Evolutionary conservation across 2,797 vertebrate genomes (phyloP), one percentile per base, ranked within the genome.

Genomic region (Xyrichtys novacula): DNA sequence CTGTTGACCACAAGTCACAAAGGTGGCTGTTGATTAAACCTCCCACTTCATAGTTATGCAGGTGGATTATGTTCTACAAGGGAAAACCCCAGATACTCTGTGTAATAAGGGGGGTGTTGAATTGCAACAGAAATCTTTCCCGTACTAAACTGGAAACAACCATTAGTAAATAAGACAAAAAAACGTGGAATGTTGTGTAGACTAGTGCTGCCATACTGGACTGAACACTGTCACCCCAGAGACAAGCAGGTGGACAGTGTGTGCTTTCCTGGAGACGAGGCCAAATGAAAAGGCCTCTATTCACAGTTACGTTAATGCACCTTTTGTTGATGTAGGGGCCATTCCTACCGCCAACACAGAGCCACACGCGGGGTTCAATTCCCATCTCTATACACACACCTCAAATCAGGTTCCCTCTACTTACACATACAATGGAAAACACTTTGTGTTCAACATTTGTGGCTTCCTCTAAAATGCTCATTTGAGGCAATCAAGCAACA

Each of bases 401-500:
- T 95, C 89, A 93, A 96, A 96, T 94, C 94, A 94, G 91, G 93
- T 95, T 92, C 76, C 92, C 90, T 94, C 92, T 95, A 94, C 96
- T 98, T 96, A 95, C 94, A 91, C 94, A 93, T 93, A 96, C 96
- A 97, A 97, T 96, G 89, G 91, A 94, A 95, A 96, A 96, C 95
- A 94, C 96, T 97, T 93, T 92, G 84, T 92, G 91, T 93, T 95
- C 95, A 94, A 65, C 81, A 73, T 91, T 84, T 94, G 95, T 93
- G 81, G 90, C 94, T 95, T 95, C 92, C 94, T 95, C 94, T 95
- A 93, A 96, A 95, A 94, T 94, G 95, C 95, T 97, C 94, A 96
- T 96, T 97, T 96, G 90, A 91, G 88, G 94, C 96, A 98, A 98
- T 98, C 96, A 96, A 94, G 89, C 92, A 92, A 96, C 95, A 95